phyloP scores from a whole-genome alignment of 2,113 vertebrate species.

The Hippocampus mohnikei region DNA sequence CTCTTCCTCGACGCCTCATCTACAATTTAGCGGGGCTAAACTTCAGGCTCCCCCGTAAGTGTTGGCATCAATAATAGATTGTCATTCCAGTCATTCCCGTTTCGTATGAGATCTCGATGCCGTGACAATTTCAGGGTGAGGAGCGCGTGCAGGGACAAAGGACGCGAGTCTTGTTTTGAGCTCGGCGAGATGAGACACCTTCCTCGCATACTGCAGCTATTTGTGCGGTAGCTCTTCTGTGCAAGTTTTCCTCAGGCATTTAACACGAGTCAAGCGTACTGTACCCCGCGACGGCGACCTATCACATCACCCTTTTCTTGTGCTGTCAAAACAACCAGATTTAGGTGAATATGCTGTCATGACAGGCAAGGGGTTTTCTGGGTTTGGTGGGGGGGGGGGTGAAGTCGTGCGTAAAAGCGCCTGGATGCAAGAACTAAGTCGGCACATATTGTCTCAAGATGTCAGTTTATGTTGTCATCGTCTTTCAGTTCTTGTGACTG shows the following conservation, averaged over 20 bases:
- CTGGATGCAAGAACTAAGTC: not conserved
- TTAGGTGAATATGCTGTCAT: not conserved
- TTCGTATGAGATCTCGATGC: conserved; percentile 1
- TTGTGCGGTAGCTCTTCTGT: not conserved
- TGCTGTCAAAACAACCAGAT: not conserved
- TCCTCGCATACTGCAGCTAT: not conserved
- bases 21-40: conserved; percentile 38
- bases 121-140: not conserved
- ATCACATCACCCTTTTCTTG: too few relatives aligned
- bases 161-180: conserved; percentile 4
- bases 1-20: conserved; percentile 20
- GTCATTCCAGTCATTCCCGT: conserved; percentile 12
- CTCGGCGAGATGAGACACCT: not conserved
- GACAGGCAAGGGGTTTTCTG: not conserved
- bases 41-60: conserved; percentile 25
- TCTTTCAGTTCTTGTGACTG: conserved; percentile 5
- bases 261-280: too few relatives aligned
- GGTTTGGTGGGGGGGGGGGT: not conserved
- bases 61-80: conserved; percentile 31
- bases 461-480: not conserved
- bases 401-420: not conserved
- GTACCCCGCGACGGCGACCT: too few relatives aligned
- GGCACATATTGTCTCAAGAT: not conserved
- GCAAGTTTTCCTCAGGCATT: too few relatives aligned
- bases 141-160: conserved; percentile 4